A percentile compares a stretch with the other conserved stretches of the same genome.
Conservation (phyloP, 2,797 vertebrate species). For the Balearica regulorum region DNA sequence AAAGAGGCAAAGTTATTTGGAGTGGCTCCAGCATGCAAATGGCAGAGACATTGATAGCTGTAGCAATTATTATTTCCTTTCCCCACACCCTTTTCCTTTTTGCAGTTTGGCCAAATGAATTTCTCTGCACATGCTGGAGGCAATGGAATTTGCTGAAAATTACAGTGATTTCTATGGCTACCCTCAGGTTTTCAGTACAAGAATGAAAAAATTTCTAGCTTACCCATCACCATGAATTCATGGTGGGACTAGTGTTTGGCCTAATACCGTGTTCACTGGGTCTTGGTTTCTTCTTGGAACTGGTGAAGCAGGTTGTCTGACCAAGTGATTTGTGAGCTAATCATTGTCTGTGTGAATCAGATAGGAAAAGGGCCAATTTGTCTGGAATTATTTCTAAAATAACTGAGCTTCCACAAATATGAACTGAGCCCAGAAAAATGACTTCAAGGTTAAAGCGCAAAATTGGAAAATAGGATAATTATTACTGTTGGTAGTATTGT, state of each 20-base stretch:
- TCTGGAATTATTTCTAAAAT: neutral
- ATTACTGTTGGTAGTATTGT: neutral
- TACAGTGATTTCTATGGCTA: neutral
- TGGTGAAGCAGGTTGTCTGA: neutral
- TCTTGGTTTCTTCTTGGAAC: neutral
- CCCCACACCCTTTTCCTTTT: neutral
- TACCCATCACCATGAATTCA: neutral
- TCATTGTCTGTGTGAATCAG: neutral
- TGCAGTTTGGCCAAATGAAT: neutral
- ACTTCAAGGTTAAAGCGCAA: neutral
- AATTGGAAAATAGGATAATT: neutral
- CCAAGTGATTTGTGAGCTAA: neutral
- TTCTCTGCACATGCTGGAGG: neutral
- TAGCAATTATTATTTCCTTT: conserved; percentile 44
- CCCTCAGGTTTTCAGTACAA: neutral
- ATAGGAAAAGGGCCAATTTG: neutral
- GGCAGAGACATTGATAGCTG: neutral
- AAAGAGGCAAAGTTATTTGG: conserved; percentile 17
- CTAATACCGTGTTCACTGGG: neutral
- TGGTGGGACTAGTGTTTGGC: neutral
- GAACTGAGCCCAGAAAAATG: neutral
- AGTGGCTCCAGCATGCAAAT: conserved; percentile 20
- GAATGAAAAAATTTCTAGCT: neutral
- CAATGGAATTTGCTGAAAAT: neutral
- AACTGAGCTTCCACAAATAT: neutral